Conservation (phyloP, 2,888 invertebrate genomes). For the Drosophila ustulata region DNA sequence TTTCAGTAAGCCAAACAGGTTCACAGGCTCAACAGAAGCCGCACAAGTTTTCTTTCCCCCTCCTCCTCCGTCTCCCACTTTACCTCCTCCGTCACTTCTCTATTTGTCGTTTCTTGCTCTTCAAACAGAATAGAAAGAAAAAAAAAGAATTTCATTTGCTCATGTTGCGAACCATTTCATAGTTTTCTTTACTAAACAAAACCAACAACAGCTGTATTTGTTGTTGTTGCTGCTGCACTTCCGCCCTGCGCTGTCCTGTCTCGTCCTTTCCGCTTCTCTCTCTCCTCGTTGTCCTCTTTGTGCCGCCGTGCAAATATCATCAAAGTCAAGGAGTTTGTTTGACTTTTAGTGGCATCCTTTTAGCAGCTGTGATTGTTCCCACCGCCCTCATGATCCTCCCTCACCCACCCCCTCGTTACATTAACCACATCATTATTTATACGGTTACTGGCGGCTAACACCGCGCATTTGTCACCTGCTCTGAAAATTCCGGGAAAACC, state of each 20-base stretch:
- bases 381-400: not conserved
- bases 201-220: conserved; percentile 68
- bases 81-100: not conserved
- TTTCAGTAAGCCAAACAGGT: conserved; percentile 72
- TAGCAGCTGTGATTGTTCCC: conserved; percentile 64
- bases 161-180: conserved; percentile 29
- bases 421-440: conserved; percentile 20
- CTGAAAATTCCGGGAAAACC: conserved; percentile 81
- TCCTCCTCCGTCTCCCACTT: conserved; percentile 2
- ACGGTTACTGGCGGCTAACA: not conserved
- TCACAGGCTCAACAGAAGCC: conserved; percentile 80
- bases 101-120: conserved; percentile 17
- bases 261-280: conserved; percentile 9
- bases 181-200: conserved; percentile 40
- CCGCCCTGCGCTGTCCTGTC: conserved; percentile 43
- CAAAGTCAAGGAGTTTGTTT: conserved; percentile 68
- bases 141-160: conserved; percentile 50
- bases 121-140: conserved; percentile 35
- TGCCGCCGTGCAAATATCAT: conserved; percentile 61
- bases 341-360: conserved; percentile 58
- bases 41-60: conserved; percentile 61
- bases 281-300: not conserved
- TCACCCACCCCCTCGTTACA: not conserved
- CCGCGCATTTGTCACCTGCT: conserved; percentile 68
- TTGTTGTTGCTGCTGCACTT: conserved; percentile 52